Evolutionary conservation across 2,797 vertebrate species (phyloP), one percentile per base, ranked within the genome.

Genomic region (Erethizon dorsatum): DNA sequence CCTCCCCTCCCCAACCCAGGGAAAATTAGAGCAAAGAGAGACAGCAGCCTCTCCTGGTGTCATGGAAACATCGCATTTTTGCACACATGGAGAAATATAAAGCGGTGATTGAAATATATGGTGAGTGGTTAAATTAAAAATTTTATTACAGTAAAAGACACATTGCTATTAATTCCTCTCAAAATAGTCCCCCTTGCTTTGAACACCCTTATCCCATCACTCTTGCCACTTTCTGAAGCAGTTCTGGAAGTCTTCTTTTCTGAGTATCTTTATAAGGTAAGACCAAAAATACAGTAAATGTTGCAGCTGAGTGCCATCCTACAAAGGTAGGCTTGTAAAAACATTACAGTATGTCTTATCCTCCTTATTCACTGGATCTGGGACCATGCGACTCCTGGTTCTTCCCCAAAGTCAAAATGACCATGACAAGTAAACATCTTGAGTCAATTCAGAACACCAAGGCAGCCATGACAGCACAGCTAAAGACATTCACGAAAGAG

Each of bases 11-110:
- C 1, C 45, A n/a, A 8, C 67, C 15, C n/a, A 31, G 47, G 52
- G 17, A 33, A 31, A 28, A 10, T 31, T 9, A 3, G 45, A 41
- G 8, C 5, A 2, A n/a, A 17, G 54, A 28, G 9, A 7, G 59
- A 37, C 5, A 1, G 7, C 5, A 9, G 37, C 13, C 31, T 22
- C 12, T 18, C 41, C 67, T 5, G 2, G 0, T 1, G 26, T 20
- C 12, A 1, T 2, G 9, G 2, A 57, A 26, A 2, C 1, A 3
- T n/a, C 37, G 67, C n/a, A 4, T 24, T 63, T 11, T 17, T 24
- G 54, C 47, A 57, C 24, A 84, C 2, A 6, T 17, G 5, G 41
- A 90, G 15, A 79, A 15, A 22, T 2, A 0, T 31, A 33, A 75
- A 26, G 26, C 33, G 13, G 41, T 6, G 11, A 28, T 75, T 14